phyloP scores from a whole-genome alignment of 2,797 vertebrate species.

The Triplophysa bombifrons region DNA sequence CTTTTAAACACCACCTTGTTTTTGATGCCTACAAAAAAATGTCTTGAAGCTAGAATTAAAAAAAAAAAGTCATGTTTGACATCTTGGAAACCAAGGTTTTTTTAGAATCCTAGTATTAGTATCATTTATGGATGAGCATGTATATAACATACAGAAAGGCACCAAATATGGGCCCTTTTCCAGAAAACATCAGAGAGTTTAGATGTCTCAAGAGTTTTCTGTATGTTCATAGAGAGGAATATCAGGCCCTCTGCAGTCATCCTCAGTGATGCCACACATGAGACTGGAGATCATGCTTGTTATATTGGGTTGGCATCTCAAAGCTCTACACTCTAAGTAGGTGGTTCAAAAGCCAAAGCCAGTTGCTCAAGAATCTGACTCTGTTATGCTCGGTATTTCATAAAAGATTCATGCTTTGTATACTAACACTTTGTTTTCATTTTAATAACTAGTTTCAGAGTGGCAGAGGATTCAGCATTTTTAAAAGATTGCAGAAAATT shows the following conservation, averaged over 20 bases:
- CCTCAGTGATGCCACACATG: not conserved
- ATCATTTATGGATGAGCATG: too few relatives aligned
- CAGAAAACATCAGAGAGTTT: not conserved
- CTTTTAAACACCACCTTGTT: too few relatives aligned
- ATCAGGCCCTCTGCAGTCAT: not conserved
- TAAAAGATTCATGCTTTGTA: constrained; percentile 44
- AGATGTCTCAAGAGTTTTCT: constrained; percentile 10
- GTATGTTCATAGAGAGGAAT: constrained; percentile 6
- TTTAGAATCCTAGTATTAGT: too few relatives aligned
- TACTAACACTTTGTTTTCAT: constrained; percentile 16
- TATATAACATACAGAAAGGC: too few relatives aligned
- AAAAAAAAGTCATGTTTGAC: too few relatives aligned
- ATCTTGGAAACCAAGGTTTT: too few relatives aligned
- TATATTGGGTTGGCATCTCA: constrained; percentile 31
- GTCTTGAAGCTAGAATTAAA: too few relatives aligned
- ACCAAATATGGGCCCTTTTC: too few relatives aligned
- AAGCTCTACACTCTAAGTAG: constrained; percentile 34
- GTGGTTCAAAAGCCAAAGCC: constrained; percentile 24
- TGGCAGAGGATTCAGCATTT: not conserved
- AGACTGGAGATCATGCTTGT: not conserved
- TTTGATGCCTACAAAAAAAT: too few relatives aligned
- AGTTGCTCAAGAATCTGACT: constrained; percentile 30
- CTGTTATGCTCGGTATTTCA: constrained; percentile 26
- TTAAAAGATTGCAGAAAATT: not conserved
- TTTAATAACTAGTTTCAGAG: constrained; percentile 28